Base-by-base conservation (phyloP, 2,888 invertebrate species). In the Herminia tarsipennalis region DNA sequence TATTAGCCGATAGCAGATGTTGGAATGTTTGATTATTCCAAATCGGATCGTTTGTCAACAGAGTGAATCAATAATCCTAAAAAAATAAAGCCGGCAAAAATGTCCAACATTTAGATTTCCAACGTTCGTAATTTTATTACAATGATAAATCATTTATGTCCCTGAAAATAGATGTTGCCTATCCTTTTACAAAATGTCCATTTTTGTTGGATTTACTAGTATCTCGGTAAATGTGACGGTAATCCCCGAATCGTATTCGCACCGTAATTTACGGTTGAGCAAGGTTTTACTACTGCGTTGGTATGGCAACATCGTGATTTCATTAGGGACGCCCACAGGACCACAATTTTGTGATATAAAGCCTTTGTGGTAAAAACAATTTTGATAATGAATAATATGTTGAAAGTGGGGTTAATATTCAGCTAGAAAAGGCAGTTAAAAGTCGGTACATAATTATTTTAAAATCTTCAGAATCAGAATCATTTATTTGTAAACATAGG, bases 261-360 rank as follows among this genome's bases (percentile, higher is more conserved):
- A 48, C 42, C 48, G 72, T 71, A 76, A 79, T 82, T 80, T 78
- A 72, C 66, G 59, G 48, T 12, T 28, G 28, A 37, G 61, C 56
- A 56, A 57, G 58, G 48, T 75, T 81, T 82, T 78, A 80, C 54
- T 64, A 55, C 73, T 33, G 57, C 47, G 73, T 74, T 73, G 67
- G 66, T 47, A 75, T 67, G 60, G 69, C 47, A 56, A 81, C 71
- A 37, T 48, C 58, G 52, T 60, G 49, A 52, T 70, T 71, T 66
- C 60, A 60, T 62, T 62, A 68, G 41, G 37, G 36, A 36, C 47
- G 21, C 45, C 33, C 29, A 44, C 43, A 32, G 21, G 44, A 30
- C 35, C 35, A 45, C 22, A 24, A 21, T 3, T 38, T 4, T 4
- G 25, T 32, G 41, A 43, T 42, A 42, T 13, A 20, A n/a, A 13